Percentiles rank a stretch among this genome's conserved stretches.
phyloP scores from a whole-genome alignment of 1,140 invertebrate species.

The Cataglyphis hispanica region DNA sequence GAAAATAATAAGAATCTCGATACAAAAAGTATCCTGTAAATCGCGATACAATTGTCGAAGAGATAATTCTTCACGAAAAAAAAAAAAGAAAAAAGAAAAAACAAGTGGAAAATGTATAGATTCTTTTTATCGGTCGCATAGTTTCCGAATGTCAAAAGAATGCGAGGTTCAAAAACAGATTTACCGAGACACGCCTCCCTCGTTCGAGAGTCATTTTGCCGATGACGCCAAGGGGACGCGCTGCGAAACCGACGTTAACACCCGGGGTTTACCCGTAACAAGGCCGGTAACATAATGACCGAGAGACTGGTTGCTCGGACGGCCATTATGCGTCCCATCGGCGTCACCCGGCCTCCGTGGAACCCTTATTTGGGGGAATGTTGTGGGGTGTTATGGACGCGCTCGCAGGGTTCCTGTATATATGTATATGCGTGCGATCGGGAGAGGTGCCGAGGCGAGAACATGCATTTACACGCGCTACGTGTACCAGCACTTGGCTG shows the following conservation, averaged over 20 bases:
- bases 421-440: background rate
- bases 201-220: constrained; percentile 43
- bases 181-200: constrained; percentile 34
- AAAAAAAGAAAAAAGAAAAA: no score
- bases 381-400: background rate
- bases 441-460: constrained; percentile 59
- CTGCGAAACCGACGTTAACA: constrained; percentile 33
- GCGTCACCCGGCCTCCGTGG: constrained; percentile 32
- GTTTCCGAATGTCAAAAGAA: background rate
- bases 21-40: no score
- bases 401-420: background rate
- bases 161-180: background rate
- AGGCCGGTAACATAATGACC: constrained; percentile 65
- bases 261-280: constrained; percentile 58
- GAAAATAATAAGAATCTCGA: background rate
- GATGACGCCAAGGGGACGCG: constrained; percentile 23
- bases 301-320: constrained; percentile 43
- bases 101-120: background rate
- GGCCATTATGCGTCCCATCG: constrained; percentile 45
- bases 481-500: constrained; percentile 25
- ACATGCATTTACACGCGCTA: constrained; percentile 46
- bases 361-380: constrained; percentile 58
- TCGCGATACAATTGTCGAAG: no score
- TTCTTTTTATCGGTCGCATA: background rate
- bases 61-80: background rate